Evolutionary conservation across 2,888 invertebrate genomes (phyloP).

Genomic region (Lasioglossum vierecki): DNA sequence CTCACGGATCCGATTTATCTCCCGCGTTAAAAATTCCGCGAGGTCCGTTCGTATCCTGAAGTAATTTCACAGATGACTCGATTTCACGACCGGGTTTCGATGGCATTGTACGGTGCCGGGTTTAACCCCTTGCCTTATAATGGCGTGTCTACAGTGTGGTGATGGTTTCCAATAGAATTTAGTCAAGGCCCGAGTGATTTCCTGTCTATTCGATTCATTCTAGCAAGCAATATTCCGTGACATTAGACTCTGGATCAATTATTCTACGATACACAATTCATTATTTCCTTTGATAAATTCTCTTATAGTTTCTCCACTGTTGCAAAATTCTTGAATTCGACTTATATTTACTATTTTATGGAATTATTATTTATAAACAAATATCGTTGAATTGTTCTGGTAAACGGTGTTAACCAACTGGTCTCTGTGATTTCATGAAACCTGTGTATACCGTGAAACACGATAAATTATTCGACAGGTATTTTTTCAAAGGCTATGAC

Average conservation of each 20-base stretch:
- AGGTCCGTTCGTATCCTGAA: slow-evolving; percentile 13
- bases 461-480: background rate
- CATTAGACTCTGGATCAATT: background rate
- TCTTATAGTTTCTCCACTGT: background rate
- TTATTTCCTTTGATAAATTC: background rate
- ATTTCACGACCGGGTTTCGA: slow-evolving; percentile 49
- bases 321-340: background rate
- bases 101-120: slow-evolving; percentile 4
- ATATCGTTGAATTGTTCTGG: background rate
- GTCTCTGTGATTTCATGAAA: background rate
- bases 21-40: slow-evolving; percentile 35
- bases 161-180: background rate
- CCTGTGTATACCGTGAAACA: background rate
- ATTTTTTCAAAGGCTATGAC: background rate
- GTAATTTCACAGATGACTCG: slow-evolving; percentile 54
- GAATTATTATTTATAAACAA: background rate
- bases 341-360: background rate
- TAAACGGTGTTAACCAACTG: background rate
- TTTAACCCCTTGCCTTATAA: slow-evolving; percentile 2
- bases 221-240: background rate
- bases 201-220: background rate
- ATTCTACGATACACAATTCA: background rate
- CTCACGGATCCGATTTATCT: background rate
- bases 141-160: background rate
- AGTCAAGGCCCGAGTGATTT: background rate